Evolutionary conservation across 2,888 invertebrate species (phyloP), one percentile per base, ranked within the genome.

Genomic region (Conops quadrifasciatus): DNA sequence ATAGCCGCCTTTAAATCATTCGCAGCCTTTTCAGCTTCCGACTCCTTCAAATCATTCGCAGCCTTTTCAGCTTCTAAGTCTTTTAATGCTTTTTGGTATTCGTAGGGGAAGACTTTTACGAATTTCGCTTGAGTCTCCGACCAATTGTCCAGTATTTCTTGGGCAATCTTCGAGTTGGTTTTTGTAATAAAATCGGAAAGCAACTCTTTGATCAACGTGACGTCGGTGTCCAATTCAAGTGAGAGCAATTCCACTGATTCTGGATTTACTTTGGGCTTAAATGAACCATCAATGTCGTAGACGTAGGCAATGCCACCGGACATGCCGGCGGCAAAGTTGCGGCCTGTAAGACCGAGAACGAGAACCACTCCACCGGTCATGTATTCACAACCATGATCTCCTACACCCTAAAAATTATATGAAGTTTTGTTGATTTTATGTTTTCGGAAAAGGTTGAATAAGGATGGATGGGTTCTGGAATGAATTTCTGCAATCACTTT

Each of bases 291-390:
- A 67, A 93, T 89, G 82, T 98, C 97, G 84, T 95, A 93, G 16
- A 98, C 94, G 84, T 95, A 99, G 0, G 98, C 98, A 77, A 98
- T 93, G 72, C 96, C 96, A 73, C 92, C 92, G 71, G 97, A 97
- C 98, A 99, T 99, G 78, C 98, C 99, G 62, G 99, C 99, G 11
- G 97, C 98, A 88, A 99, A 99, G 88, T 99, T 99, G 75, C 98
- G 88, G 1, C 99, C 99, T 9, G 98, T 98, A 72, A 95, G 89
- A 0, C 98, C 98, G 19, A 99, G 90, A 80, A 99, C 93, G 66
- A 99, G 89, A 74, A 94, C 94, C 72, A 90, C 87, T 72, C 98
- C 98, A 16, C 97, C 98, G 63, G 99, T 99, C 99, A 99, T 99
- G 87, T 99, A 99, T 88, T 99, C 99, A 88, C 99, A 99, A 72